A percentile compares a stretch with the other conserved stretches of the same genome.
phyloP scores from a whole-genome alignment of 2,797 vertebrate species.

The Dallia pectoralis region DNA sequence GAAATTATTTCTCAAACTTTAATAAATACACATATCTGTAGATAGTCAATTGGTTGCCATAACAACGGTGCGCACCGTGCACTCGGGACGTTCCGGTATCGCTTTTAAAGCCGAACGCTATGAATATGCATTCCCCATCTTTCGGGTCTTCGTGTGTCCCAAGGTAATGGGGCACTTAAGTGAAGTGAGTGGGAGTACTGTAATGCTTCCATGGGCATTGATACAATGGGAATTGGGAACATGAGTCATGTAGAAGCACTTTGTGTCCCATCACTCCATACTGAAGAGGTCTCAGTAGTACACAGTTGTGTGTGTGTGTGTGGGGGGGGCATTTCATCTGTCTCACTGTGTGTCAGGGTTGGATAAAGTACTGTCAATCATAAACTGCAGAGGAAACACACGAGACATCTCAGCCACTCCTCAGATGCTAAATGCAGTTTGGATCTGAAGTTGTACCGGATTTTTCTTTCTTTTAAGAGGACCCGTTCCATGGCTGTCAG shows the following conservation, averaged over 20 bases:
- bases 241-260: slow-evolving; percentile 28
- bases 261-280: slow-evolving; percentile 23
- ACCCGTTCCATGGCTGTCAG: slow-evolving; percentile 82
- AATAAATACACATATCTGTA: slow-evolving; percentile 12
- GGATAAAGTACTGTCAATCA: slow-evolving; percentile 61
- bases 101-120: not conserved
- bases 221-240: slow-evolving; percentile 35
- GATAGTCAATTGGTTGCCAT: slow-evolving; percentile 9
- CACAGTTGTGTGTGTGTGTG: slow-evolving; percentile 19
- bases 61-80: not conserved
- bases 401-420: slow-evolving; percentile 34
- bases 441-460: slow-evolving; percentile 43
- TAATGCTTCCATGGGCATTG: slow-evolving; percentile 31
- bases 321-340: slow-evolving; percentile 52
- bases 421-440: slow-evolving; percentile 55
- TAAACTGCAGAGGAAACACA: slow-evolving; percentile 41
- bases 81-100: not conserved
- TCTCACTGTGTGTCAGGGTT: slow-evolving; percentile 61
- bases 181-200: slow-evolving; percentile 45
- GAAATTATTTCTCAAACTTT: slow-evolving; percentile 18
- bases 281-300: slow-evolving; percentile 53
- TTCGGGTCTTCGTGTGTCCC: slow-evolving; percentile 18
- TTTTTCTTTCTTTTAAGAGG: slow-evolving; percentile 54
- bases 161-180: slow-evolving; percentile 32
- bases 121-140: slow-evolving; percentile 3